Percentiles rank a stretch among this genome's conserved stretches.
Evolutionary conservation across 2,113 vertebrate genomes (phyloP).

Genomic region (Crocuta crocuta): DNA sequence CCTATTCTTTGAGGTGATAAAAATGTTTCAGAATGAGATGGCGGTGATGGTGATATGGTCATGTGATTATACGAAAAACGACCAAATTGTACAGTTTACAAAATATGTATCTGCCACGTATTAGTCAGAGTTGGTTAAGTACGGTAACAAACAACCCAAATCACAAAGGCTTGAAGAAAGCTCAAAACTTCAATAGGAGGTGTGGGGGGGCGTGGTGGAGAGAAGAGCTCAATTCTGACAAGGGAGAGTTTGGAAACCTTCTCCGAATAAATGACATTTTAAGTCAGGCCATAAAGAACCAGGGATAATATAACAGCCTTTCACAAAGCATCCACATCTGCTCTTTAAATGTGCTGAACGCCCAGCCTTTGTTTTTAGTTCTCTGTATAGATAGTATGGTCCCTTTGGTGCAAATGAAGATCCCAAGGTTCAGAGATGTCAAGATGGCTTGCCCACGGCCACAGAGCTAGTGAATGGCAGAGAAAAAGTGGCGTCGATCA

Average conservation of each 20-base stretch:
- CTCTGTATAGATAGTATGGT: not conserved
- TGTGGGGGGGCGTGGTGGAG: not conserved
- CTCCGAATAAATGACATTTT: not conserved
- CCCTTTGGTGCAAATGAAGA: not conserved
- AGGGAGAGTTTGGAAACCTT: not conserved
- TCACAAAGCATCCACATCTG: not conserved
- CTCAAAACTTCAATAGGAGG: not conserved
- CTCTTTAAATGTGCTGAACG: not conserved
- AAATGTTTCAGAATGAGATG: not conserved
- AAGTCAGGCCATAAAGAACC: not conserved
- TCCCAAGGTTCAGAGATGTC: not conserved
- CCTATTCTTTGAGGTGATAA: not conserved
- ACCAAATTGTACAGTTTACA: not conserved
- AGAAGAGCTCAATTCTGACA: not conserved
- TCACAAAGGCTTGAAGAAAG: not conserved
- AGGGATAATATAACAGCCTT: not conserved
- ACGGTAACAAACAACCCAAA: not conserved
- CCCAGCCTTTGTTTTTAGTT: not conserved
- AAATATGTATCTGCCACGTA: not conserved
- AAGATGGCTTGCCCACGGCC: not conserved
- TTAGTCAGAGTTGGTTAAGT: not conserved
- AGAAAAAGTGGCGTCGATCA: not conserved
- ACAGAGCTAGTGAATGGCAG: not conserved
- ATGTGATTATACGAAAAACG: not conserved
- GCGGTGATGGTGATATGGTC: not conserved